phyloP scores from a whole-genome alignment of 2,797 vertebrate genomes.

The Vespertilio murinus region DNA sequence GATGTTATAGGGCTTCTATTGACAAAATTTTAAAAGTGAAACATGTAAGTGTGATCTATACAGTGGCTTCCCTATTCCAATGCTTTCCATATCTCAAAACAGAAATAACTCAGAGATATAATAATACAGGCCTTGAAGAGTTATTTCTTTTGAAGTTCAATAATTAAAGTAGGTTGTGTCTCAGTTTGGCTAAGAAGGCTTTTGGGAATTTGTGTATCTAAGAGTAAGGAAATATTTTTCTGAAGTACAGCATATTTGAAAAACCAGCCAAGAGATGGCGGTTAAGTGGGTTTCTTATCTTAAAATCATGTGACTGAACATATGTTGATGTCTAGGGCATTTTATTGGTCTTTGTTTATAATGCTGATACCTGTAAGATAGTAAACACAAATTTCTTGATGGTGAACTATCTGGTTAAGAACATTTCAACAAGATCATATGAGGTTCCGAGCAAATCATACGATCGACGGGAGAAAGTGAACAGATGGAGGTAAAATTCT shows the following conservation, averaged over 20 bases:
- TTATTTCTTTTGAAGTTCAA: no score
- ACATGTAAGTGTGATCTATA: neutral
- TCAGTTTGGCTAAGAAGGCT: neutral
- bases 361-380: neutral
- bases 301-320: neutral
- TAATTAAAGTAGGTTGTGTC: no score
- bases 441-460: neutral
- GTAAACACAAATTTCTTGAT: conserved; percentile 56
- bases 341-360: conserved; percentile 44
- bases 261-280: neutral
- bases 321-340: conserved; percentile 22
- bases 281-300: neutral
- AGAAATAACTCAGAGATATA: no score
- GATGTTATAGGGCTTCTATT: neutral
- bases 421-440: conserved; percentile 24
- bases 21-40: neutral
- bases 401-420: conserved; percentile 55
- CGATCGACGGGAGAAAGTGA: neutral
- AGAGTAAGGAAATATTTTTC: neutral
- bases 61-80: neutral
- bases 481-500: conserved; percentile 21
- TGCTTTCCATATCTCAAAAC: neutral
- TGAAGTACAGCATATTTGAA: neutral
- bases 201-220: neutral
- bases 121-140: no score